A percentile compares a stretch with the other conserved stretches of the same genome.
These are phyloP conservation scores for Pyxicephalus adspersus DNA, from an alignment of 2,113 vertebrate species.

Conservation along the genomic window DNA sequence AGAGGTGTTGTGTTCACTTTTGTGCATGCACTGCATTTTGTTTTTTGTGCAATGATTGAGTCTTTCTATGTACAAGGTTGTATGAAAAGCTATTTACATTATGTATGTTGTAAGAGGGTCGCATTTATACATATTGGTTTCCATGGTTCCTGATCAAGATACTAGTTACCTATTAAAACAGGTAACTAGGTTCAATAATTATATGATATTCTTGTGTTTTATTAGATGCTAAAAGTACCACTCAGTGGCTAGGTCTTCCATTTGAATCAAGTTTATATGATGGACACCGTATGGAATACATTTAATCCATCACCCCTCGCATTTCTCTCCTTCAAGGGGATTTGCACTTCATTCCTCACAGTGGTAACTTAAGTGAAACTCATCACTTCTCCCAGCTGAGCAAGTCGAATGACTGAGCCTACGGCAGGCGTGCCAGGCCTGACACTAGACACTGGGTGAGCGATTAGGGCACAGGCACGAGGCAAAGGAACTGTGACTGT, in stretches of 20 bases:
- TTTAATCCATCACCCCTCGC: not conserved
- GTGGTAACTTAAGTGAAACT: slow-evolving; percentile 56
- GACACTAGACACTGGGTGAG: slow-evolving; percentile 46
- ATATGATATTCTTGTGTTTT: too few species aligned
- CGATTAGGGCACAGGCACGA: not conserved
- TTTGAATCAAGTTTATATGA: not conserved
- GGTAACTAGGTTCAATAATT: too few species aligned
- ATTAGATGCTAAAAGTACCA: not conserved
- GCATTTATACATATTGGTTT: too few species aligned
- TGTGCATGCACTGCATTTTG: too few species aligned
- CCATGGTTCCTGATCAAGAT: too few species aligned
- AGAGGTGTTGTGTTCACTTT: too few species aligned
- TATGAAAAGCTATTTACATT: too few species aligned
- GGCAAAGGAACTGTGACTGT: too few species aligned
- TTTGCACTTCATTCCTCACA: slow-evolving; percentile 52
- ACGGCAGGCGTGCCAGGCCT: slow-evolving; percentile 11
- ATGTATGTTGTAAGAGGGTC: too few species aligned
- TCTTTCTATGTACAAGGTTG: too few species aligned
- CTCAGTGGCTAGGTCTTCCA: not conserved
- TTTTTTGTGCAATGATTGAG: too few species aligned
- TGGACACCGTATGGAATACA: slow-evolving; percentile 39
- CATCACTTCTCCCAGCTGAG: slow-evolving; percentile 42
- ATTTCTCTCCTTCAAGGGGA: slow-evolving; percentile 53
- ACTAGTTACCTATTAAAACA: too few species aligned
- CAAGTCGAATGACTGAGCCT: slow-evolving; percentile 45